Base-by-base conservation (phyloP, 2,113 vertebrate genomes). In the Aplodontia rufa region DNA sequence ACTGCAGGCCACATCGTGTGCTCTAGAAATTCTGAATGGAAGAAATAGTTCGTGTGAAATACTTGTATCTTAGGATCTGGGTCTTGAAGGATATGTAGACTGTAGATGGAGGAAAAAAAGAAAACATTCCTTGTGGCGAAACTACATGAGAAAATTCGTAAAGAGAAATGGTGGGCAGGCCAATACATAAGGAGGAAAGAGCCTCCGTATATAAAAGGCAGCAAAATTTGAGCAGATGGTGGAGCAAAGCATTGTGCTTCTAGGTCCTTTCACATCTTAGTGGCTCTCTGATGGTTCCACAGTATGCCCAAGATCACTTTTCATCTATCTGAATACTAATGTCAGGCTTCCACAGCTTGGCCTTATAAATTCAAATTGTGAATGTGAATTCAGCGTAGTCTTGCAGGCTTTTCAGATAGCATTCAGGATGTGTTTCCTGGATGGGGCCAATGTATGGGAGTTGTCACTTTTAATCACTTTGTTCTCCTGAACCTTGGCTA, bases 401-500 rank as follows among this genome's bases (percentile, higher is more conserved):
- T 72, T 87, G 51, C 6, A 87, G 66, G 35, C 30, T 47, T 86
- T 91, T 79, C 37, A 82, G 20, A 75, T 51, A 83, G 84, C 24
- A 71, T 53, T 84, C 42, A n/a, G 62, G 37, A 45, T 26, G 22
- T 64, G 22, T 64, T 83, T 93, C 49, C 64, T 68, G 40, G 13
- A 51, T 51, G 69, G 80, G 20, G 60, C 76, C 68, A 64, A 35
- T 30, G 32, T 58, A 64, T 30, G 45, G 35, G 64, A 68, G 14
- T 68, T 68, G 58, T 88, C 12, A 60, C 76, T 82, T 32, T 75
- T 42, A 42, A 58, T 42, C 30, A 53, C 32, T 92, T 26, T 20
- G 30, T 28, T 32, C 82, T 93, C 91, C 71, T 95, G 76, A 93
- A 66, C 58, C 49, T 95, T 42, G 91, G 60, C 47, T 78, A 37